Percentiles rank a stretch among this genome's conserved stretches.
phyloP scores from a whole-genome alignment of 2,113 vertebrate species.

The Regulus satrapa region DNA sequence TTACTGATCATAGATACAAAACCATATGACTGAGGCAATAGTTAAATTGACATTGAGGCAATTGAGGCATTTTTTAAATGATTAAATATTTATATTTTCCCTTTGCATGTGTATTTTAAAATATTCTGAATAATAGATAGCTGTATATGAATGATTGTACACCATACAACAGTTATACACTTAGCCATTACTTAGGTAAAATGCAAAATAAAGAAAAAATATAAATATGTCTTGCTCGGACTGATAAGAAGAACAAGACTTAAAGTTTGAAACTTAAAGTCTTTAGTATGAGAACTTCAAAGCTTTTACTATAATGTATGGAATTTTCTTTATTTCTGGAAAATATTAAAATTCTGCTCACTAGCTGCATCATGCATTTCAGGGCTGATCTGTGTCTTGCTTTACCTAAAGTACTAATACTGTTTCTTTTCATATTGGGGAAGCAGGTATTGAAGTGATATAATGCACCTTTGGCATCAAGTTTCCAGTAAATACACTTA shows the following conservation, averaged over 20 bases:
- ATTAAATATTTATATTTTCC: not conserved
- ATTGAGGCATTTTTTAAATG: rapidly evolving
- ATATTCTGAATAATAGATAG: not conserved
- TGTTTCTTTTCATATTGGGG: not conserved
- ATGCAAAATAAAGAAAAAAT: not conserved
- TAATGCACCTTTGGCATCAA: not conserved
- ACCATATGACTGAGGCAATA: not conserved
- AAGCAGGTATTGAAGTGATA: not conserved
- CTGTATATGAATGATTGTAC: not conserved
- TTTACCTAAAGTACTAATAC: not conserved
- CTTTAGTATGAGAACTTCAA: not conserved
- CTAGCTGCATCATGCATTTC: not conserved
- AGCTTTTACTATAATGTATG: not conserved
- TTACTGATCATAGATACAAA: not conserved
- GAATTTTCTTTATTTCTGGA: not conserved
- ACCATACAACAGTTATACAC: not conserved
- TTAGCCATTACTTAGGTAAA: not conserved
- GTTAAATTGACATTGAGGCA: too few species aligned
- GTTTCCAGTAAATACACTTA: not conserved
- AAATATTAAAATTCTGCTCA: not conserved
- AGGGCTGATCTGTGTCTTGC: not conserved
- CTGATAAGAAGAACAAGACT: not conserved
- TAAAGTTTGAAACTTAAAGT: too few species aligned
- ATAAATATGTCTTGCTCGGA: not conserved
- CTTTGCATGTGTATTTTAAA: not conserved